phyloP scores from a whole-genome alignment of 2,797 vertebrate genomes.

The Channallabes apus region DNA sequence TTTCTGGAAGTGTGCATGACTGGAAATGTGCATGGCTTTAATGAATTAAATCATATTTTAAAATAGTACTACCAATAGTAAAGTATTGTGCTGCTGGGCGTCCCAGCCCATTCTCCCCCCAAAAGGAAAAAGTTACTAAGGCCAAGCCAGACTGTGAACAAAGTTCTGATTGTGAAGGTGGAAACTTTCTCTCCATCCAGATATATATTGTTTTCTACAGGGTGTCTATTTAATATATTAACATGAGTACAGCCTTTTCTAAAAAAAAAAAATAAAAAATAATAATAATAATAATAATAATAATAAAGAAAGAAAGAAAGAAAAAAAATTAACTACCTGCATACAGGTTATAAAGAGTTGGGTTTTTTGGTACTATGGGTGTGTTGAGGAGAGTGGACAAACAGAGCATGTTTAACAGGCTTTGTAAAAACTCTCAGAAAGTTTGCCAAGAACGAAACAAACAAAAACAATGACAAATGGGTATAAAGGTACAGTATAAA shows the following conservation, averaged over 20 bases:
- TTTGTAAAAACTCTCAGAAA: background rate
- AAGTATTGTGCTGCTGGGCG: background rate
- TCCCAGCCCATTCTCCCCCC: background rate
- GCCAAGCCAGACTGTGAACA: slow-evolving; percentile 21
- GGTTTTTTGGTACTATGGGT: background rate
- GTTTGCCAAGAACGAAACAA: background rate
- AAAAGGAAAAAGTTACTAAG: slow-evolving; percentile 16
- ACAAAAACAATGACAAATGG: too few species aligned
- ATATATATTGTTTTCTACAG: background rate
- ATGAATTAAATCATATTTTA: slow-evolving; percentile 11
- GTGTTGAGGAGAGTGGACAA: background rate
- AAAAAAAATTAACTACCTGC: background rate
- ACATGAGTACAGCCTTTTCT: background rate
- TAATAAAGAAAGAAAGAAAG: too few species aligned
- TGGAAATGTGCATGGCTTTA: background rate
- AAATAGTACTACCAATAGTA: slow-evolving; percentile 19
- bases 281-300: too few species aligned
- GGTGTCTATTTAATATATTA: background rate
- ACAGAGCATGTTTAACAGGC: background rate
- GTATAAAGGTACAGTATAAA: background rate
- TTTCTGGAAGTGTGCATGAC: background rate
- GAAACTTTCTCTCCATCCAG: background rate
- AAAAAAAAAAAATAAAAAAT: too few species aligned
- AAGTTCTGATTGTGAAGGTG: slow-evolving; percentile 14
- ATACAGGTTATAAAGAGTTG: background rate